Conservation (phyloP, 2,888 invertebrate genomes). For the Limnephilus lunatus region DNA sequence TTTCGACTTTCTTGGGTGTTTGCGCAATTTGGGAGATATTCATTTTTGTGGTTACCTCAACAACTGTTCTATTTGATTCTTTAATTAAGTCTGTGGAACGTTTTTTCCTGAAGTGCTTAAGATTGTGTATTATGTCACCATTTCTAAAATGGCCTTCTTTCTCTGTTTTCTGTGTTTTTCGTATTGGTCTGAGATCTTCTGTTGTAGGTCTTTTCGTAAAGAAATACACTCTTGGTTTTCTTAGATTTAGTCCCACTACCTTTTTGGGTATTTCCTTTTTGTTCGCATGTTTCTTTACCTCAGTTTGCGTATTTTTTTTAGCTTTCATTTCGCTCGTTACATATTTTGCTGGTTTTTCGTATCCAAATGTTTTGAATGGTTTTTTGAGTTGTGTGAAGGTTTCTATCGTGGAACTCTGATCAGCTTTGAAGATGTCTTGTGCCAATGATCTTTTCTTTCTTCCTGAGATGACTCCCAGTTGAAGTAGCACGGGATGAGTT, state of each 20-base stretch:
- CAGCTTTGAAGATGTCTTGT: slow-evolving; percentile 51
- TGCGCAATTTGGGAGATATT: neutral
- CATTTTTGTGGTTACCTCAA: neutral
- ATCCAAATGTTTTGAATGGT: slow-evolving; percentile 2
- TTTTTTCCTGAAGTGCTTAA: neutral
- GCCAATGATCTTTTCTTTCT: slow-evolving; percentile 72
- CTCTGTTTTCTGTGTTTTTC: neutral
- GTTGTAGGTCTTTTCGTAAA: neutral
- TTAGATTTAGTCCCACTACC: neutral
- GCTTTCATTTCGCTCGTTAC: neutral
- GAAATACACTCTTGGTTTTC: neutral
- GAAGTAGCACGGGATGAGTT: slow-evolving; percentile 86
- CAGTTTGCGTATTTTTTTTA: neutral
- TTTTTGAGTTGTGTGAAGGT: neutral
- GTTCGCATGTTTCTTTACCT: neutral
- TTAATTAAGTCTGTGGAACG: neutral
- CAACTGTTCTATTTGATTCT: neutral
- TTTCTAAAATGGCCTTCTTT: neutral
- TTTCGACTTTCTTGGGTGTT: neutral
- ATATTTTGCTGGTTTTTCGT: neutral
- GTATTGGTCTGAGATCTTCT: neutral
- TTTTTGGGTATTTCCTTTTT: neutral
- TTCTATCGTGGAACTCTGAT: slow-evolving; percentile 26
- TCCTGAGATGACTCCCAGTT: slow-evolving; percentile 86
- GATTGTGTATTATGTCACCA: neutral